Evolutionary conservation across 2,888 invertebrate genomes (phyloP).

Genomic region (Oxystoma pomonae): DNA sequence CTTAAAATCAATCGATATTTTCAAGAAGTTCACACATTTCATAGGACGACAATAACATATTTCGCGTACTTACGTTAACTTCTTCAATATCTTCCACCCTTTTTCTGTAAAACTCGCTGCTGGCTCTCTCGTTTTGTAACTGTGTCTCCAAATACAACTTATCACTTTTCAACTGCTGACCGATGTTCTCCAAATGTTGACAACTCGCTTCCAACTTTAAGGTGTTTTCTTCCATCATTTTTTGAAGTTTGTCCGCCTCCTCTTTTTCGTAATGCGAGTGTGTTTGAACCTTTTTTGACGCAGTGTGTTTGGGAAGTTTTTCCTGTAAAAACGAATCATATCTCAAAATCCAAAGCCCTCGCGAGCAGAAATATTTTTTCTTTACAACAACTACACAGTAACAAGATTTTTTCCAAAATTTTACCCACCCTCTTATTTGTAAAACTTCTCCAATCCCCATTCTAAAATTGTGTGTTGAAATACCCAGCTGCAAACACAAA

Average conservation of each 20-base stretch:
- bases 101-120: conserved; percentile 33
- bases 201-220: conserved; percentile 43
- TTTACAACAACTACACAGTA: too few relatives aligned
- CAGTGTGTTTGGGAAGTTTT: conserved; percentile 16
- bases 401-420: too few relatives aligned
- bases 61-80: conserved; percentile 34
- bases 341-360: too few relatives aligned
- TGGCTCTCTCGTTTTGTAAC: conserved; percentile 37
- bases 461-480: too few relatives aligned
- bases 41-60: too few relatives aligned
- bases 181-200: conserved; percentile 42
- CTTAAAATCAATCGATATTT: too few relatives aligned
- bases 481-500: too few relatives aligned
- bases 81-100: conserved; percentile 38
- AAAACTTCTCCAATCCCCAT: too few relatives aligned
- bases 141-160: conserved; percentile 39
- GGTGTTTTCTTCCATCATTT: conserved; percentile 42
- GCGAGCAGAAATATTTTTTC: too few relatives aligned
- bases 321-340: too few relatives aligned
- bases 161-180: conserved; percentile 40
- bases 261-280: conserved; percentile 31
- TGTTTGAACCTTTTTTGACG: conserved; percentile 32
- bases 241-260: conserved; percentile 39
- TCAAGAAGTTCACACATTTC: too few relatives aligned
- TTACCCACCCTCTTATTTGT: too few relatives aligned